Conservation (phyloP, 2,113 vertebrate species). For the Bos taurus region ARS-UCD2.0 NC_037337.1:98740001-98740500, state of each 20-base stretch:
- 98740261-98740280: background rate
- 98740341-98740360: background rate
- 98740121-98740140: accelerated
- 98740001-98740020: background rate
- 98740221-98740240: background rate
- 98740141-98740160: background rate
- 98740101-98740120: background rate
- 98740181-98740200: background rate
- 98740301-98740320: background rate
- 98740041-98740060: background rate
- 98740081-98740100: background rate
- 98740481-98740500: background rate
- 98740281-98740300: accelerated
- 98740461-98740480: background rate
- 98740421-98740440: background rate
- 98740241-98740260: background rate
- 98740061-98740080: background rate
- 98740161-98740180: background rate
- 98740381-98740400: background rate
- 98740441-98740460: background rate
- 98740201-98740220: accelerated
- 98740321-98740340: background rate
- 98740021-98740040: background rate
- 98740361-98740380: background rate
- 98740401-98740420: background rate